Conservation (phyloP, 2,888 invertebrate species). For the Ormyrus pomaceus region DNA sequence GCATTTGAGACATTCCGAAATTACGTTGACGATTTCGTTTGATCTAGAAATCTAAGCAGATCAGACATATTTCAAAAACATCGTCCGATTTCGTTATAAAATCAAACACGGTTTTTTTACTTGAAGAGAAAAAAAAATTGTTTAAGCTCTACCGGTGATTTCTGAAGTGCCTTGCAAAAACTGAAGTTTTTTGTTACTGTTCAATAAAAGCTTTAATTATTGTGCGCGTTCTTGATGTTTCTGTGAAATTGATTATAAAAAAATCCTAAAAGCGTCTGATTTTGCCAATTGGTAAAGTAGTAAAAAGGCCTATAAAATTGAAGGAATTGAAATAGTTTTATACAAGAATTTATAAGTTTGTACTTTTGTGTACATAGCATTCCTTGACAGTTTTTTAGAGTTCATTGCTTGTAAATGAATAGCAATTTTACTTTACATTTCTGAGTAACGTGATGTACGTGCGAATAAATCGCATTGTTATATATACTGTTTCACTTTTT, state of each 20-base stretch:
- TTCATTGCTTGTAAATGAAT: background rate
- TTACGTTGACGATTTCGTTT: too few relatives aligned
- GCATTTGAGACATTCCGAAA: conserved; percentile 77
- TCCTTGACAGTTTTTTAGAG: conserved; percentile 22
- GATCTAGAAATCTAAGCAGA: too few relatives aligned
- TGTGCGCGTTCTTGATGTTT: too few relatives aligned
- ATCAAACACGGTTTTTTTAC: background rate
- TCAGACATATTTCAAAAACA: background rate
- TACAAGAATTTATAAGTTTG: conserved; percentile 28
- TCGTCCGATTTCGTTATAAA: background rate
- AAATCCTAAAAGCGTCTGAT: too few relatives aligned
- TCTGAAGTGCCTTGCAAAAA: too few relatives aligned
- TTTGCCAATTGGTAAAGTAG: too few relatives aligned
- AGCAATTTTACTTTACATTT: conserved; percentile 23
- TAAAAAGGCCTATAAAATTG: background rate
- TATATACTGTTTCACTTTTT: conserved; percentile 7
- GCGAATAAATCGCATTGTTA: conserved; percentile 11
- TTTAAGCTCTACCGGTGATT: too few relatives aligned
- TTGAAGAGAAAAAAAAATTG: background rate
- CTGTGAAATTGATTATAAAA: too few relatives aligned
- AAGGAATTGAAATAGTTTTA: background rate
- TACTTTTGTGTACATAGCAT: conserved; percentile 30
- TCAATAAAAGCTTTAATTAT: too few relatives aligned
- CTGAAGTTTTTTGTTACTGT: too few relatives aligned
- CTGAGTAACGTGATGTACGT: conserved; percentile 9